Percentiles rank a stretch among this genome's conserved stretches.
Evolutionary conservation across 2,797 vertebrate species (phyloP).

Genomic region (Enteromius unitaeniatus): DNA sequence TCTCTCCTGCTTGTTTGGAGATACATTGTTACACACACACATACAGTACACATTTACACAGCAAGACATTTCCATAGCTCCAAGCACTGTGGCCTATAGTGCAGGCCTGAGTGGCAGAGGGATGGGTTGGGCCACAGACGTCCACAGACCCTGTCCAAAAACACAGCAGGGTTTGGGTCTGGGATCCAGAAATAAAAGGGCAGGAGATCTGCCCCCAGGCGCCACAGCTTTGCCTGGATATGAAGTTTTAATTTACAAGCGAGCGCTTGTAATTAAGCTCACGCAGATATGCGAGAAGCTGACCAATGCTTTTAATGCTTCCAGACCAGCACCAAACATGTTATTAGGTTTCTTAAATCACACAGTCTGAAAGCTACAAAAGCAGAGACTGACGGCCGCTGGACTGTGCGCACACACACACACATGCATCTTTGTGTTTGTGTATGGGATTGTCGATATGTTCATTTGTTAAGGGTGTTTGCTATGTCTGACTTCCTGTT

Average conservation of each 20-base stretch:
- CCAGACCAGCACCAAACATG: conserved; percentile 61
- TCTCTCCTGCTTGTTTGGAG: conserved; percentile 21
- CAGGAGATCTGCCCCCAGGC: conserved; percentile 56
- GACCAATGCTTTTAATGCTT: conserved; percentile 57
- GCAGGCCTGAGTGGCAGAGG: conserved; percentile 29
- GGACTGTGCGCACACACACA: conserved; percentile 23
- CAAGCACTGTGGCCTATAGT: conserved; percentile 35
- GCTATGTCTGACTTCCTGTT: conserved; percentile 50
- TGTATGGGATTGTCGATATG: conserved; percentile 1
- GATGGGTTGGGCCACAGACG: conserved; percentile 48
- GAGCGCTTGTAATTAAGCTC: conserved; percentile 66
- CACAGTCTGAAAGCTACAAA: conserved; percentile 49
- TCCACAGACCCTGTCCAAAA: conserved; percentile 66
- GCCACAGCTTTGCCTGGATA: conserved; percentile 48
- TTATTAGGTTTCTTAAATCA: conserved; percentile 63
- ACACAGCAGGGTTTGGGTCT: conserved; percentile 68
- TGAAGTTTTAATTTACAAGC: conserved; percentile 68
- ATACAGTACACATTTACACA: conserved; percentile 36
- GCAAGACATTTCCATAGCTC: conserved; percentile 59
- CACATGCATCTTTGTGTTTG: conserved; percentile 10
- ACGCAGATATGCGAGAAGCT: conserved; percentile 58
- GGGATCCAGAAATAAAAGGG: conserved; percentile 65
- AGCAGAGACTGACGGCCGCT: conserved; percentile 32
- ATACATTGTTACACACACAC: conserved; percentile 38
- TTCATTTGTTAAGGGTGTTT: conserved; percentile 31